Base-by-base conservation (phyloP, 30 jellyfish, hydroid and myxozoan species). In the Turritopsis rubra region DNA sequence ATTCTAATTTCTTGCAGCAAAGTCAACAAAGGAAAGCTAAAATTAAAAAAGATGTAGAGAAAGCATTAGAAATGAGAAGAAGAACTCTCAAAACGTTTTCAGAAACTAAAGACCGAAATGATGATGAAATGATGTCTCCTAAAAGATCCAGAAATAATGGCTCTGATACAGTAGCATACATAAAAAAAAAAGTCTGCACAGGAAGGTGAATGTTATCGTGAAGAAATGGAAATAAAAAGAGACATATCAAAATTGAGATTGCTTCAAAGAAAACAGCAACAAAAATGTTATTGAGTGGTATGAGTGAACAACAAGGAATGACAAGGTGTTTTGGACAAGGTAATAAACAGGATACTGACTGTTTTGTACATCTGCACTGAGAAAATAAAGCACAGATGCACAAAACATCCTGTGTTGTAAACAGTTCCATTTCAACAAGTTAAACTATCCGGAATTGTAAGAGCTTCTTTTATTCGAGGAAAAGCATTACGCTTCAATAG, bases 131-230 rank as follows among this genome's bases (percentile, higher is more conserved):
- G 65, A 54, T 25, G 54, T 24, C 53, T 26, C 60, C 70, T 53
- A 80, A 73, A 66, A 28, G 80, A 53, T 20, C 66, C 27, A 41
- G 88, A 81, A 86, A 81, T 53, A 52, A 60, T 78, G 82, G 90
- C 19, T 19, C 53, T 66, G 89, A 86, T 21, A 80, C 95, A 80
- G 26, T 86, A 19, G 72, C 29, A 28, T 68, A 80, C 75, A 54
- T 86, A 83, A 80, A 52, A 73, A n/a, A 90, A 80, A 65, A 86
- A 86, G 85, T 17, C 25, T 28, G 73, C 71, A 53, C 20, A 66
- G 21, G 83, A 79, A 52, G 29, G 19, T 23, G 66, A 81, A 24
- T 16, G 72, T 68, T 68, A 74, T 72, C 29, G 21, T 26, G 89
- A 85, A 65, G 87, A 83, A 85, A 23, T 29, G 27, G 86, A 65